Evolutionary conservation across 2,888 invertebrate genomes (phyloP).

Genomic region (Aspidiotus rigidus): DNA sequence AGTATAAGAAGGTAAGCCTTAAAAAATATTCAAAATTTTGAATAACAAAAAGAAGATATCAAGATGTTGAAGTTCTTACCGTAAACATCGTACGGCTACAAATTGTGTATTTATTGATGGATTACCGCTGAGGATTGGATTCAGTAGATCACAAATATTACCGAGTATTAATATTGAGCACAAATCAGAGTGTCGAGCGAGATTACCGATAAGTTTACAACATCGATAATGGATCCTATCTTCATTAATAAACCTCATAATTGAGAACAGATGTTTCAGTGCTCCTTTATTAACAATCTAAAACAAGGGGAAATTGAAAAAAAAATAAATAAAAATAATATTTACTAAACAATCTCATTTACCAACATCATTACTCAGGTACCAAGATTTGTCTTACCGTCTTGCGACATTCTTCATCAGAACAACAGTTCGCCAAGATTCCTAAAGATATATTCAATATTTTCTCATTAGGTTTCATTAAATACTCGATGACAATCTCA

Average conservation of each 20-base stretch:
- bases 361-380: neutral
- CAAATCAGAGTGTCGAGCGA: constrained; percentile 8
- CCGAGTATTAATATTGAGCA: constrained; percentile 9
- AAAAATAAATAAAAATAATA: neutral
- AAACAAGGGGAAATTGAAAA: neutral
- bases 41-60: neutral
- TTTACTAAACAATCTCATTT: neutral
- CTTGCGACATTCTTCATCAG: constrained; percentile 13
- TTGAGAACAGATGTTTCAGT: neutral
- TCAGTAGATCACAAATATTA: constrained; percentile 11
- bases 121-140: constrained; percentile 12
- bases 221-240: constrained; percentile 22
- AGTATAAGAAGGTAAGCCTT: neutral
- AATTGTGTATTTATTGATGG: constrained; percentile 20
- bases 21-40: neutral
- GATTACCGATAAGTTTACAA: constrained; percentile 17
- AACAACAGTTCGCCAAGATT: constrained; percentile 18
- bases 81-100: constrained; percentile 7
- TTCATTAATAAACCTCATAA: constrained; percentile 14
- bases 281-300: constrained; percentile 16
- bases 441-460: constrained; percentile 24
- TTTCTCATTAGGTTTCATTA: constrained; percentile 24
- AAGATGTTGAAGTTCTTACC: neutral
- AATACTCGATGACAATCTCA: constrained; percentile 7
- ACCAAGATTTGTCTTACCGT: constrained; percentile 7